Conservation (phyloP, 2,797 vertebrate genomes). For the Pelobates cultripes region DNA sequence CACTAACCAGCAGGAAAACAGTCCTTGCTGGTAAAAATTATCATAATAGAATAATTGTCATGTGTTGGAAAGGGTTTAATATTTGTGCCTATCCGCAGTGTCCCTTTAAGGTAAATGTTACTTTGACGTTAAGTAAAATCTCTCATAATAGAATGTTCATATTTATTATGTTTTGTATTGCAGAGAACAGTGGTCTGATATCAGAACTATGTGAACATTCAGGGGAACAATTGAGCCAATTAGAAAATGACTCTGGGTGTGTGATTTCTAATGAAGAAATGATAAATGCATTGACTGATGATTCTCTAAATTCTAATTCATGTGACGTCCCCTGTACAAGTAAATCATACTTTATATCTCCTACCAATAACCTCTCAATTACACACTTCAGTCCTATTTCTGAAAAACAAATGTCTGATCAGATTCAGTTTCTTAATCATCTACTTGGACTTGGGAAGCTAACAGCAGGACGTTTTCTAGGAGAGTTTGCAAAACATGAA, state of each 20-base stretch:
- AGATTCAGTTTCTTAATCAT: conserved; percentile 80
- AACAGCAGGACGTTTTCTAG: conserved; percentile 57
- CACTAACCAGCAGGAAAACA: too few relatives aligned
- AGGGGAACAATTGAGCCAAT: conserved; percentile 34
- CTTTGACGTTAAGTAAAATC: too few relatives aligned
- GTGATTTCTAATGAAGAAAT: conserved; percentile 68
- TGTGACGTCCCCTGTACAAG: conserved; percentile 12
- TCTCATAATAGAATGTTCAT: too few relatives aligned
- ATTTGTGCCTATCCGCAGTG: too few relatives aligned
- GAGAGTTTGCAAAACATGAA: conserved; percentile 65
- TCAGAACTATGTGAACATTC: not conserved
- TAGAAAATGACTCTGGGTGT: conserved; percentile 75
- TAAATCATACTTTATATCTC: conserved; percentile 11
- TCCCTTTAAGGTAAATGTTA: too few relatives aligned
- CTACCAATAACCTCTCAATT: conserved; percentile 53
- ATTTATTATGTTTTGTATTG: not conserved
- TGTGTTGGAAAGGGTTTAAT: too few relatives aligned
- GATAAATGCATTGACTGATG: conserved; percentile 57
- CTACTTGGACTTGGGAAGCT: conserved; percentile 76
- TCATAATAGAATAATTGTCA: too few relatives aligned
- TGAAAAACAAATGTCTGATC: conserved; percentile 63
- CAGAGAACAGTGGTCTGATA: conserved; percentile 3
- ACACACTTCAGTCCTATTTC: conserved; percentile 29
- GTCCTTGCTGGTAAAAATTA: too few relatives aligned
- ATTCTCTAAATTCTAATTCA: conserved; percentile 49